Conservation (phyloP, 2,113 vertebrate genomes). For the Syngnathus scovelli region DNA sequence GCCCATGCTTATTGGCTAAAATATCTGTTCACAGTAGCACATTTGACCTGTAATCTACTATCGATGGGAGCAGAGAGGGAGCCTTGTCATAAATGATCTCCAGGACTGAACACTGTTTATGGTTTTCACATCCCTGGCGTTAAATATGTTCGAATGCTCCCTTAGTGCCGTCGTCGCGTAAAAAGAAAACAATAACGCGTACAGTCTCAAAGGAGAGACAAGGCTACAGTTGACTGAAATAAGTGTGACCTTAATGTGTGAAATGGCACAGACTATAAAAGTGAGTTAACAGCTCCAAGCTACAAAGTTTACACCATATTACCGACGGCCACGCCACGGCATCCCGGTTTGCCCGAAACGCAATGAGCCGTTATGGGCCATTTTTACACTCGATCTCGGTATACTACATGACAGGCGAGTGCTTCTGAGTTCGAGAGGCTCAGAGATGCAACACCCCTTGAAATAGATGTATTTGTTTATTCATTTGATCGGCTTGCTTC, state of each 20-base stretch:
- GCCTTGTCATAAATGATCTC: conserved; percentile 46
- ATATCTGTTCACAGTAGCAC: conserved; percentile 57
- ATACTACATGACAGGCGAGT: no score
- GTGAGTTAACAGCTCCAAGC: no score
- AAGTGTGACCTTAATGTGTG: not conserved
- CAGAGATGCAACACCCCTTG: no score
- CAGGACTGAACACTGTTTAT: conserved; percentile 46
- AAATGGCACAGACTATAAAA: not conserved
- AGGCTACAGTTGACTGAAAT: conserved; percentile 19
- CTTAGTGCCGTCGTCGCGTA: conserved; percentile 32
- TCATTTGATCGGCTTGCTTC: no score
- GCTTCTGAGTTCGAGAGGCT: no score
- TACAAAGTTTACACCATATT: no score
- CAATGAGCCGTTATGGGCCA: no score
- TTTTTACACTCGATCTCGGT: no score
- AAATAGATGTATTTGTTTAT: no score
- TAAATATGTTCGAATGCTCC: conserved; percentile 51
- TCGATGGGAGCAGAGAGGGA: conserved; percentile 35
- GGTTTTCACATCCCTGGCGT: conserved; percentile 35
- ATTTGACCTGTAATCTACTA: conserved; percentile 66
- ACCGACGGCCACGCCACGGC: no score
- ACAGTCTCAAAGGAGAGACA: conserved; percentile 9
- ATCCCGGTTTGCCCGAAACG: no score
- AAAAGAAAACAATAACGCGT: conserved; percentile 24
- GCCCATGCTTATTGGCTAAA: conserved; percentile 52